A percentile compares a stretch with the other conserved stretches of the same genome.
Conservation (phyloP, 2,888 invertebrate species). For the Stenoptilia bipunctidactyla region DNA sequence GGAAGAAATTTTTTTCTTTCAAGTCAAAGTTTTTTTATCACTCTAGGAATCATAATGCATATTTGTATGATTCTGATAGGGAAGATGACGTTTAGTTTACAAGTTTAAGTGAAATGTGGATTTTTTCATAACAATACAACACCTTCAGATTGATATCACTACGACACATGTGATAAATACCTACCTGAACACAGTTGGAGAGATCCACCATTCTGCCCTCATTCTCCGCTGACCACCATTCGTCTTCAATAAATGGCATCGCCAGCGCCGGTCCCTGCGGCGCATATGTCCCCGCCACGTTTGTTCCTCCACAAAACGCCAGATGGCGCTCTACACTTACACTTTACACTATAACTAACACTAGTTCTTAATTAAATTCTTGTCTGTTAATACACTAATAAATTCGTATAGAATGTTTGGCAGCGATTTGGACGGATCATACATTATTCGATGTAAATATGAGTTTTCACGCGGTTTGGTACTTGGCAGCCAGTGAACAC, state of each 20-base stretch:
- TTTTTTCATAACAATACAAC: no score
- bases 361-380: constrained; percentile 23
- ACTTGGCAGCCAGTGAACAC: constrained; percentile 51
- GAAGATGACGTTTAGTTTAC: no score
- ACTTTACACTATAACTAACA: constrained; percentile 30
- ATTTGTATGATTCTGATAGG: no score
- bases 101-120: no score
- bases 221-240: constrained; percentile 95
- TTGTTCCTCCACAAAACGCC: constrained; percentile 50
- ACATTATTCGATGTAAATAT: constrained; percentile 63
- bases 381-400: constrained; percentile 49
- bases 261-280: constrained; percentile 77
- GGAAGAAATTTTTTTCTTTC: no score
- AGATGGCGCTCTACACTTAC: constrained; percentile 40
- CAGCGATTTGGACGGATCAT: constrained; percentile 63
- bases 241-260: constrained; percentile 97
- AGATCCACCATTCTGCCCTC: constrained; percentile 95
- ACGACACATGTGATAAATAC: no score
- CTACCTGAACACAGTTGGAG: constrained; percentile 88
- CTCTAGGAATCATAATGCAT: no score
- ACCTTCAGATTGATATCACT: no score
- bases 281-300: constrained; percentile 76
- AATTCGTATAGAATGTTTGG: constrained; percentile 65
- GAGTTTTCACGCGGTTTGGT: constrained; percentile 36
- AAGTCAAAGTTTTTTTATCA: no score